Evolutionary conservation across 2,797 vertebrate genomes (phyloP).

Genomic region (Neomorphus geoffroyi): DNA sequence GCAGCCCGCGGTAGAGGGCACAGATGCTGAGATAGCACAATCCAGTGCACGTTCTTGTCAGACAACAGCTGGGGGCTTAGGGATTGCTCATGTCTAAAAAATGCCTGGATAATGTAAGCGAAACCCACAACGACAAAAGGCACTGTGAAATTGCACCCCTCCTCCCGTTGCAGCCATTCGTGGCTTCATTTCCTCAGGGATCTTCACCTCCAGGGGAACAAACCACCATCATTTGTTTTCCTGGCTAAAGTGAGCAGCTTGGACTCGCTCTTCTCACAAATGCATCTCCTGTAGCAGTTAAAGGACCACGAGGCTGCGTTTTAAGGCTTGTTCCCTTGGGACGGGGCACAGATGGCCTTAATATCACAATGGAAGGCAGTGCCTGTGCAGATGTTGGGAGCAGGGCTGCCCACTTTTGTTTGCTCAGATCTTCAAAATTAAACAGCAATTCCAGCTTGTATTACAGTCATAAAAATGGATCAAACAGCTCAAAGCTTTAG

Average conservation of each 20-base stretch:
- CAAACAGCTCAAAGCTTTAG: neutral
- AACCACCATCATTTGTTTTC: rapidly evolving
- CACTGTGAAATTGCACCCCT: neutral
- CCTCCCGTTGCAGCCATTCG: rapidly evolving
- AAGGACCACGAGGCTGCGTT: neutral
- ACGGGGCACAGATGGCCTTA: rapidly evolving
- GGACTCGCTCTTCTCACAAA: neutral
- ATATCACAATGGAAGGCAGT: rapidly evolving
- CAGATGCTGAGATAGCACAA: neutral
- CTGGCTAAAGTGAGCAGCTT: neutral
- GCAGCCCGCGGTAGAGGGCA: too few relatives aligned
- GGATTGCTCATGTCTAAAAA: neutral
- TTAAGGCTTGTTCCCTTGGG: neutral
- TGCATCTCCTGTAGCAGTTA: neutral
- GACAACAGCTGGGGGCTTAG: neutral
- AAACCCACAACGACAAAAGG: neutral
- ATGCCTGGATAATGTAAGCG: neutral
- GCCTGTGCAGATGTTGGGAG: rapidly evolving
- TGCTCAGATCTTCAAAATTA: neutral
- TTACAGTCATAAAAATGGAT: rapidly evolving
- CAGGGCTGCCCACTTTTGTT: neutral
- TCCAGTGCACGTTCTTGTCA: rapidly evolving
- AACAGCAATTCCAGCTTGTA: neutral
- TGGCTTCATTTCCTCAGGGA: neutral
- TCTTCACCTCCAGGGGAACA: neutral